phyloP scores from a whole-genome alignment of 2,113 vertebrate genomes.

The Mesocricetus auratus region DNA sequence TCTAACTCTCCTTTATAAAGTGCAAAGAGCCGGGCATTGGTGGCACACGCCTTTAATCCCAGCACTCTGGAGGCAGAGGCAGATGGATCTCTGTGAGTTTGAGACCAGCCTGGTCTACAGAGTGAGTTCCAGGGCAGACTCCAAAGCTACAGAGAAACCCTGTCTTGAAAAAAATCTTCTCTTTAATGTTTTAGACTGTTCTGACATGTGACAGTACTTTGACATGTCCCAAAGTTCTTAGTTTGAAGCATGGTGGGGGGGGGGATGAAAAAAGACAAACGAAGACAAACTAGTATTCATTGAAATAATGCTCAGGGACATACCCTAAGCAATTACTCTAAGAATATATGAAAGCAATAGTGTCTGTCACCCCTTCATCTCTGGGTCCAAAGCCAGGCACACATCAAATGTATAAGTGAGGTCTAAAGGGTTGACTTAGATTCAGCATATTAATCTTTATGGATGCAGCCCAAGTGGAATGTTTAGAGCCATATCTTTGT shows the following conservation, averaged over 20 bases:
- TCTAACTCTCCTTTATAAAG: not conserved
- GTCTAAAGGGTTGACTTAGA: not conserved
- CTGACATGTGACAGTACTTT: not conserved
- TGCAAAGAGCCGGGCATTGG: too few relatives aligned
- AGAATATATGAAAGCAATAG: not conserved
- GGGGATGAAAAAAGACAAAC: not conserved
- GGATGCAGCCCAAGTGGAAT: not conserved
- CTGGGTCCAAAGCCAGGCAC: not conserved
- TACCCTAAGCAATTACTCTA: not conserved
- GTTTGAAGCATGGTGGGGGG: not conserved
- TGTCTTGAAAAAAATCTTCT: not conserved
- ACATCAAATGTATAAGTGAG: not conserved
- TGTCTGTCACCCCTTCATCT: not conserved
- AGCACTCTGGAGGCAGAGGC: too few relatives aligned
- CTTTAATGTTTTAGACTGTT: conserved; percentile 29
- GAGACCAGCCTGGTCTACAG: too few relatives aligned
- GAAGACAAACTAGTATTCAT: not conserved
- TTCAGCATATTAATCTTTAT: not conserved
- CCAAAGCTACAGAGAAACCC: too few relatives aligned
- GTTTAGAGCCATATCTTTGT: not conserved
- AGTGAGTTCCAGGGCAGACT: too few relatives aligned
- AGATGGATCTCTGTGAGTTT: too few relatives aligned
- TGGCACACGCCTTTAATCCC: too few relatives aligned
- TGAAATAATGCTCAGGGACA: not conserved
- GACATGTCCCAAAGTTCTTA: not conserved